phyloP scores from a whole-genome alignment of 2,888 invertebrate genomes.

The Magallana nippona region DNA sequence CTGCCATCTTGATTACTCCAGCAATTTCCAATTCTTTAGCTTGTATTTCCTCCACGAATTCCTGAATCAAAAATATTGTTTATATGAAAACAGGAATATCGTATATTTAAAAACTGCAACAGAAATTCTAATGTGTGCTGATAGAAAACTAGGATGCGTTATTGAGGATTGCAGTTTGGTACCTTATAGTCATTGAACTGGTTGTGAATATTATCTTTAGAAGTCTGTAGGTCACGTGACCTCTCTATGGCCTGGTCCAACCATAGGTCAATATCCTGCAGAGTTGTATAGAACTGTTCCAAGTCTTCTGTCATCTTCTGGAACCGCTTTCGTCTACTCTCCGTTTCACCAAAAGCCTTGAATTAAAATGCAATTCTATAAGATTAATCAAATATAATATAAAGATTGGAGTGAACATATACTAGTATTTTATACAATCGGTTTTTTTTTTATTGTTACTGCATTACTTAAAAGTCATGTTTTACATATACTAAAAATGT shows the following conservation, averaged over 20 bases:
- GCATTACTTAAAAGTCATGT: too few species aligned
- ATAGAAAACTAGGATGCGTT: too few species aligned
- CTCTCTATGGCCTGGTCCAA: slow-evolving; percentile 72
- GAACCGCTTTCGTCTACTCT: slow-evolving; percentile 79
- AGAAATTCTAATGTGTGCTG: too few species aligned
- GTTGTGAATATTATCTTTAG: slow-evolving; percentile 62
- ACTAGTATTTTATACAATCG: too few species aligned
- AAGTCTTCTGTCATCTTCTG: slow-evolving; percentile 88
- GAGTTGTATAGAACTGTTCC: slow-evolving; percentile 89
- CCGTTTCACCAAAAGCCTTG: slow-evolving; percentile 70
- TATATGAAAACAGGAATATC: background rate
- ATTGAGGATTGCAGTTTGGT: background rate
- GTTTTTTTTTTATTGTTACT: too few species aligned
- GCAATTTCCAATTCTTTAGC: slow-evolving; percentile 73
- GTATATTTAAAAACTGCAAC: background rate
- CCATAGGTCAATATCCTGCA: slow-evolving; percentile 76
- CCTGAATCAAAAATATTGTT: slow-evolving; percentile 57
- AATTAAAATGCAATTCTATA: background rate
- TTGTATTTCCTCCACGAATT: slow-evolving; percentile 73
- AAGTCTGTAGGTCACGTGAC: slow-evolving; percentile 67
- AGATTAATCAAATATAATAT: background rate
- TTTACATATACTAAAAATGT: too few species aligned
- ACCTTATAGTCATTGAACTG: slow-evolving; percentile 70
- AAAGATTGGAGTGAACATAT: too few species aligned
- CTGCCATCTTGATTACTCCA: slow-evolving; percentile 69